Evolutionary conservation across 2,113 vertebrate genomes (phyloP).

Genomic region (Parus major): DNA sequence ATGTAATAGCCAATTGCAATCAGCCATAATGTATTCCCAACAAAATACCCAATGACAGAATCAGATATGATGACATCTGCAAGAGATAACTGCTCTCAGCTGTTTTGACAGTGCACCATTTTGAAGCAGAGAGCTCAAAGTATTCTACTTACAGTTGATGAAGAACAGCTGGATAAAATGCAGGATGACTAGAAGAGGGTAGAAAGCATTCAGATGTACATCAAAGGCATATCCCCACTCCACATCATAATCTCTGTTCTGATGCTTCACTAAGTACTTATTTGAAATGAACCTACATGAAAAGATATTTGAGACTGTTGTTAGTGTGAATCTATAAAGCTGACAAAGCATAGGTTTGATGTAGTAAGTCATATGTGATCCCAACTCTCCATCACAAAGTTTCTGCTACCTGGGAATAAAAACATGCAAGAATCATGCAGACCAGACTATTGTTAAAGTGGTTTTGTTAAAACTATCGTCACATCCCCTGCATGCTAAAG

Average conservation of each 20-base stretch:
- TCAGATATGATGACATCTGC: constrained; percentile 88
- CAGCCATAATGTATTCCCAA: constrained; percentile 93
- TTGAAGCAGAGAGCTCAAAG: neutral
- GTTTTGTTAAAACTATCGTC: neutral
- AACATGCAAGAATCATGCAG: neutral
- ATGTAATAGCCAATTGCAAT: constrained; percentile 93
- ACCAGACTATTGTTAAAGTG: neutral
- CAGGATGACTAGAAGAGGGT: constrained; percentile 92
- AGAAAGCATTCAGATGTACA: constrained; percentile 97
- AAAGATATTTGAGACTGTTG: neutral
- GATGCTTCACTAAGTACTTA: constrained; percentile 91
- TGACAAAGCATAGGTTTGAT: neutral
- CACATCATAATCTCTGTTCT: constrained; percentile 88
- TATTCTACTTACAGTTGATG: constrained; percentile 90
- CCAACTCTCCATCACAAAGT: neutral
- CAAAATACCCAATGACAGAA: constrained; percentile 80
- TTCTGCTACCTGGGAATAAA: neutral
- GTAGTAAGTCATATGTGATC: neutral
- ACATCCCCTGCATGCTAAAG: neutral
- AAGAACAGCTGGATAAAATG: constrained; percentile 98
- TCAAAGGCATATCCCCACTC: constrained; percentile 99
- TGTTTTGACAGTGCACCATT: neutral
- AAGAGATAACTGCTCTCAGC: constrained; percentile 52
- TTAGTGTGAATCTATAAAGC: neutral
- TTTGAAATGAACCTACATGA: constrained; percentile 88